phyloP scores from a whole-genome alignment of 2,888 invertebrate genomes.

The Pheosia tremula region DNA sequence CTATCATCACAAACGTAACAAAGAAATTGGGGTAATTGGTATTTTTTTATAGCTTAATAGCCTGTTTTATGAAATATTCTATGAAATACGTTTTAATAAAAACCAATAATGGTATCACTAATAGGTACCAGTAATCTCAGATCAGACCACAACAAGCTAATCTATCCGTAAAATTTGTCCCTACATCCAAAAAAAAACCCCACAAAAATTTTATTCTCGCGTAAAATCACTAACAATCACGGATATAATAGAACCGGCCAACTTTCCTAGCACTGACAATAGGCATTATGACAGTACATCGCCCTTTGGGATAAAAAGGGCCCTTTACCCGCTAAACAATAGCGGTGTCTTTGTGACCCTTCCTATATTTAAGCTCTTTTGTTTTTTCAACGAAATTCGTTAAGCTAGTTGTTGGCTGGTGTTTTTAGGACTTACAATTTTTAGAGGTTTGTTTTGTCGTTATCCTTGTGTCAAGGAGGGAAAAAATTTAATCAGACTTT shows the following conservation, averaged over 20 bases:
- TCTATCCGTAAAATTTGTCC: slow-evolving; percentile 16
- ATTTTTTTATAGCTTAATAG: no score
- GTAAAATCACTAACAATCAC: slow-evolving; percentile 23
- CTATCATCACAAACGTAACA: no score
- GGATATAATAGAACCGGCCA: slow-evolving; percentile 23
- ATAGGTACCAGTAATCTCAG: background rate
- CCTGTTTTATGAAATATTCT: no score
- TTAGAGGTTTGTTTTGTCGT: background rate
- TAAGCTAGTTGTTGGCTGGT: background rate
- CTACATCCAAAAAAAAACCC: background rate
- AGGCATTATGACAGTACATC: slow-evolving; percentile 46
- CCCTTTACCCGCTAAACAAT: slow-evolving; percentile 39
- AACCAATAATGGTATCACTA: no score
- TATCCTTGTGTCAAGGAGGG: no score
- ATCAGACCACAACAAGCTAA: background rate
- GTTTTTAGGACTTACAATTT: background rate
- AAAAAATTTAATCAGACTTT: no score
- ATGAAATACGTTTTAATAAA: no score
- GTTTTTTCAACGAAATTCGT: slow-evolving; percentile 25
- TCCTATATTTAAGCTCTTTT: slow-evolving; percentile 33
- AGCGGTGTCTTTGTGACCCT: slow-evolving; percentile 36
- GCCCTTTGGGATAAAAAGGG: slow-evolving; percentile 46
- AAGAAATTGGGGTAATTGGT: no score
- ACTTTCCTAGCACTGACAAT: slow-evolving; percentile 42
- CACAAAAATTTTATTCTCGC: slow-evolving; percentile 7